Base-by-base conservation (phyloP, 2,797 vertebrate genomes). In the Tangara arthus region DNA sequence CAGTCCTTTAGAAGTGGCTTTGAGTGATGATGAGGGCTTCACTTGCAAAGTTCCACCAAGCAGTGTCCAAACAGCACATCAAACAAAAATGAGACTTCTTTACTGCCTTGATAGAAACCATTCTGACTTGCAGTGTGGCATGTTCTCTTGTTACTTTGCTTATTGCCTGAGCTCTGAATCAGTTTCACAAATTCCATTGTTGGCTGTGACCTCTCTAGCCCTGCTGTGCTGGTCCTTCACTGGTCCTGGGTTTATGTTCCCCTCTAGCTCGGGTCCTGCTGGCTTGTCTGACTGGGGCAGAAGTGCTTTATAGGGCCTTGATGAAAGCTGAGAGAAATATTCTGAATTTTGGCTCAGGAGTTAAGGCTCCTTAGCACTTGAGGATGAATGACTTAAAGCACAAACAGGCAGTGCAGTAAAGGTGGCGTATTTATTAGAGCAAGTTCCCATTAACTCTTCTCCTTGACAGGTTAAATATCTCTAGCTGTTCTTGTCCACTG, bases 391-490 rank as follows among this genome's bases (percentile, higher is more conserved):
- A 71, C 75, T 75, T 71, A 50, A 56, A 71, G 87, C 69, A 60
- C 41, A 68, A 66, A 44, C 6, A 66, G 37, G 30, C n/a, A 41
- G 22, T 30, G 44, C 3, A 21, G 66, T 73, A 68, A 87, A 69
- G 72, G 46, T 35, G 50, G n/a, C 53, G 20, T 73, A 59, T 92
- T 89, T 92, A 75, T 72, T 84, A 61, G 32, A 66, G 49, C 26
- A 70, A 84, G 57, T 85, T 93, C n/a, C 66, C 47, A 47, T 89
- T 87, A 82, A 70, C 68, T 68, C 34, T 79, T 82, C 60, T 89
- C 22, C 77, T 90, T 94, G 75, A 64, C 79, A 71, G 41, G 34
- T 73, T 79, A 76, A 87, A 68, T 78, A 79, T 86, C 47, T 91
- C 44, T 95, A 86, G 50, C 60, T 75, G n/a, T 60, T 88, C 53